Percentiles rank a stretch among this genome's conserved stretches.
Evolutionary conservation across 1,140 invertebrate species (phyloP).

Genomic region (Dendrolimus kikuchii): DNA sequence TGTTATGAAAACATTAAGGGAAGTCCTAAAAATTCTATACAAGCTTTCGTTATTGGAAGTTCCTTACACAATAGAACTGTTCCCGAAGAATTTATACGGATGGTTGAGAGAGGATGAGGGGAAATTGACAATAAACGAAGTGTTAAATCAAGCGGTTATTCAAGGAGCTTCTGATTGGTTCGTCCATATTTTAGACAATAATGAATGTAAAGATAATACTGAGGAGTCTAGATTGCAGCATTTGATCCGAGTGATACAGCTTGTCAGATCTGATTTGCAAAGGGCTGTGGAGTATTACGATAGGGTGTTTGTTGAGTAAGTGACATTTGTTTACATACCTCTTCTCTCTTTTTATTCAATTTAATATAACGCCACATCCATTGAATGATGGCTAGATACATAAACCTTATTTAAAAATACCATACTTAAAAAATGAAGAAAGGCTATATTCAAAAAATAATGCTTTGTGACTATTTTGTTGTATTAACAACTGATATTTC

Average conservation of each 20-base stretch:
- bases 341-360: background rate
- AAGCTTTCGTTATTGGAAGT: constrained; percentile 74
- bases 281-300: constrained; percentile 86
- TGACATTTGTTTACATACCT: constrained; percentile 19
- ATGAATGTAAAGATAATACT: constrained; percentile 72
- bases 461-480: background rate
- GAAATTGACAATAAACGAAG: constrained; percentile 74
- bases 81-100: constrained; percentile 79
- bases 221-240: constrained; percentile 80
- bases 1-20: constrained; percentile 76
- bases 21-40: constrained; percentile 80
- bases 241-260: constrained; percentile 87
- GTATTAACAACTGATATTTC: too few relatives aligned
- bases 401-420: too few relatives aligned
- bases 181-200: constrained; percentile 80
- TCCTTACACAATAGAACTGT: constrained; percentile 77
- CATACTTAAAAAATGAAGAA: too few relatives aligned
- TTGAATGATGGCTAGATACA: too few relatives aligned
- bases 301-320: constrained; percentile 85
- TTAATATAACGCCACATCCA: too few relatives aligned
- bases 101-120: constrained; percentile 72
- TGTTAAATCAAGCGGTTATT: constrained; percentile 78
- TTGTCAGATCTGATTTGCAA: constrained; percentile 86
- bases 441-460: too few relatives aligned
- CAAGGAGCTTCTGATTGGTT: constrained; percentile 86